These are phyloP conservation scores for Potorous gilbertii DNA, from an alignment of 2,797 vertebrate genomes.

Conservation along the genomic window DNA sequence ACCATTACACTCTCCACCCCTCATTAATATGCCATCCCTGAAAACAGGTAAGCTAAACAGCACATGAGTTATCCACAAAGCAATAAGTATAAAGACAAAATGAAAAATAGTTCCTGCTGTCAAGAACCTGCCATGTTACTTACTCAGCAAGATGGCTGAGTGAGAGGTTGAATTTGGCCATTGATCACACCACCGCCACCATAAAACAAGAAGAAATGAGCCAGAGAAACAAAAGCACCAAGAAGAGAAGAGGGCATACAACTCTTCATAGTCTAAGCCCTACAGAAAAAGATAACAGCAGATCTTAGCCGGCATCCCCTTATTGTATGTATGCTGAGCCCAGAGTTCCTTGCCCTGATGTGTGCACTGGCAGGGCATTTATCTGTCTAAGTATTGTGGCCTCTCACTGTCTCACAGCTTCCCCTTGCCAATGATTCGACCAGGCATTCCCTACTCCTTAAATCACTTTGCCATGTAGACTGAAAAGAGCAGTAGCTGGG, in stretches of 20 bases:
- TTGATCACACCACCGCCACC: neutral
- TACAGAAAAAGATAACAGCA: neutral
- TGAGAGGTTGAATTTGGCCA: neutral
- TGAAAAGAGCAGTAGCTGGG: neutral
- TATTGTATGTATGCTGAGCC: neutral
- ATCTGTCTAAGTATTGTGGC: neutral
- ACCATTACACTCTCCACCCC: neutral
- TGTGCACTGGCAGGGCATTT: neutral
- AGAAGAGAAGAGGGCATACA: neutral
- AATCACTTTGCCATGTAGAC: neutral
- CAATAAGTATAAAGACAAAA: neutral
- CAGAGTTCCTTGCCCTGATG: neutral
- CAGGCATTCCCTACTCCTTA: neutral
- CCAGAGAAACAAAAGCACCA: neutral
- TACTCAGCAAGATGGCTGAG: neutral
- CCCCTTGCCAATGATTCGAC: neutral
- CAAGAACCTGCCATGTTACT: neutral
- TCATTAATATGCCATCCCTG: neutral
- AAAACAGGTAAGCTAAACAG: neutral
- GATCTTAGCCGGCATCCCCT: neutral
- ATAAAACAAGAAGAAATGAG: neutral
- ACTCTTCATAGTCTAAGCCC: neutral
- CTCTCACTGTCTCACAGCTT: neutral
- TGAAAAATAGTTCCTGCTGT: neutral
- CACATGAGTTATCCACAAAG: neutral